phyloP scores from a whole-genome alignment of 2,113 vertebrate genomes.

The Festucalex cinctus region DNA sequence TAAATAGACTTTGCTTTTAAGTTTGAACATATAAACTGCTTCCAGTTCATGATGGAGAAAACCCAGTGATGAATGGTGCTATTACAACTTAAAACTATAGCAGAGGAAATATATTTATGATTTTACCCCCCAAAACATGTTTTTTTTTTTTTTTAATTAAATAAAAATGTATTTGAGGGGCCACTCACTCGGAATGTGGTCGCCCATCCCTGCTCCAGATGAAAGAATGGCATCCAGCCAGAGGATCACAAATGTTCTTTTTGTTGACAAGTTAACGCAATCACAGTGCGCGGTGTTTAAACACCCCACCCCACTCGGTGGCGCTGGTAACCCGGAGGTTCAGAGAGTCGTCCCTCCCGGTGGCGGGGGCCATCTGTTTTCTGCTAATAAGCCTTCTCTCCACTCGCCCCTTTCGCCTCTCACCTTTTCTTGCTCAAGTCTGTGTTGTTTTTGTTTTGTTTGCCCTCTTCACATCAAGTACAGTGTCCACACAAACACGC shows the following conservation, averaged over 20 bases:
- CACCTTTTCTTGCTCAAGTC: slow-evolving; percentile 14
- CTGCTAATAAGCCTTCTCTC: slow-evolving; percentile 74
- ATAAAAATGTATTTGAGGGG: too few relatives aligned
- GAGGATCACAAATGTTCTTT: slow-evolving; percentile 58
- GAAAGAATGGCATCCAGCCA: slow-evolving; percentile 39
- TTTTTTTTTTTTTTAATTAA: too few relatives aligned
- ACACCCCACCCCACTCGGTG: slow-evolving; percentile 55
- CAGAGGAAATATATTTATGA: too few relatives aligned
- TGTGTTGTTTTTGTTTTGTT: slow-evolving; percentile 16
- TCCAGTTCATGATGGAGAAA: too few relatives aligned
- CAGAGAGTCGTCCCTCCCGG: slow-evolving; percentile 69
- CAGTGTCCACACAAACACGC: background rate
- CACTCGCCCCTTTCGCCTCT: slow-evolving; percentile 50
- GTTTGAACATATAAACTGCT: too few relatives aligned
- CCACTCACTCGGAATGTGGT: too few relatives aligned
- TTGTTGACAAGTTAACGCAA: slow-evolving; percentile 69
- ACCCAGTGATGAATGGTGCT: too few relatives aligned
- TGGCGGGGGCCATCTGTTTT: slow-evolving; percentile 78
- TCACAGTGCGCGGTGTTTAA: slow-evolving; percentile 63
- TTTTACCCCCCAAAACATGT: too few relatives aligned
- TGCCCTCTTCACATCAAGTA: background rate
- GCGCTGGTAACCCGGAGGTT: slow-evolving; percentile 67
- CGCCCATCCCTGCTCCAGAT: background rate
- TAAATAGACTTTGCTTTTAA: too few relatives aligned
- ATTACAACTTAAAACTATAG: too few relatives aligned